Conservation (phyloP, 2,888 invertebrate genomes). For the Drosophila anceps region DNA sequence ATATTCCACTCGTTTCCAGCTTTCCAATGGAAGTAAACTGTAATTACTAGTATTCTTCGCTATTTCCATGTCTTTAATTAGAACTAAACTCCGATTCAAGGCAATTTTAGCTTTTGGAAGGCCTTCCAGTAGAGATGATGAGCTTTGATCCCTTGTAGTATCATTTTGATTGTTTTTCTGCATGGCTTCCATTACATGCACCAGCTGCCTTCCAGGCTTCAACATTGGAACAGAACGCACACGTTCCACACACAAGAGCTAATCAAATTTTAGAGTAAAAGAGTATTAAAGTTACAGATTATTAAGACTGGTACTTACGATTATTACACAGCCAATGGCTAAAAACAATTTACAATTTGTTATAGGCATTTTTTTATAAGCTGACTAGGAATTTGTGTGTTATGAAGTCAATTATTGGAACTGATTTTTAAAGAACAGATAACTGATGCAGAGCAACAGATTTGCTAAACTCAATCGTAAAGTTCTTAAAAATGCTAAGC, state of each 20-base stretch:
- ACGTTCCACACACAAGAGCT: neutral
- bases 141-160: neutral
- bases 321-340: neutral
- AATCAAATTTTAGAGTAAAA: neutral
- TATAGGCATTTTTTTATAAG: constrained; percentile 5
- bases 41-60: neutral
- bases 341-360: constrained; percentile 1
- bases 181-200: too few relatives aligned
- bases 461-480: neutral
- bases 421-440: neutral
- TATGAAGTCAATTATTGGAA: neutral
- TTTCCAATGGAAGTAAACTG: neutral
- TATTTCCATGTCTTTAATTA: neutral
- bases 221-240: neutral
- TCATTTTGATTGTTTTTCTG: neutral
- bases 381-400: constrained; percentile 1
- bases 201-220: neutral
- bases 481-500: neutral
- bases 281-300: neutral
- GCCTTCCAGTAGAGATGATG: neutral
- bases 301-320: neutral
- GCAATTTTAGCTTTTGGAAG: neutral
- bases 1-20: neutral
- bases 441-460: neutral
- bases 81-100: neutral